Percentiles rank a stretch among this genome's conserved stretches.
Conservation (phyloP, 2,113 vertebrate genomes). For the Petaurus breviceps region DNA sequence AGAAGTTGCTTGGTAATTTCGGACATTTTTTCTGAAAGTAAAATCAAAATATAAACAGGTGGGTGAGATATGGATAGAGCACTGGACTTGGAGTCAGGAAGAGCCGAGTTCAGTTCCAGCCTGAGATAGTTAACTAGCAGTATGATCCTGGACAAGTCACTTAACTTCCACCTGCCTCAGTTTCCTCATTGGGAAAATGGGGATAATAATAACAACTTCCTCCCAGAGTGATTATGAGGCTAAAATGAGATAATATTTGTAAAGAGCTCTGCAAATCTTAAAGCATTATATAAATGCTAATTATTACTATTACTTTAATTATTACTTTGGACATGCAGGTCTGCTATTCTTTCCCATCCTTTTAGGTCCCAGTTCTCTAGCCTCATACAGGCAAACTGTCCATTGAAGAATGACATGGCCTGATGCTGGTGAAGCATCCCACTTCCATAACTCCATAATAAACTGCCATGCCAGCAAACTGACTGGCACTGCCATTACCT, state of each 20-base stretch:
- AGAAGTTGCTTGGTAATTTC: conserved; percentile 91
- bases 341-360: not conserved
- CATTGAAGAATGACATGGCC: not conserved
- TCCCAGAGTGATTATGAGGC: not conserved
- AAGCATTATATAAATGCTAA: not conserved
- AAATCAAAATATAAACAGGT: not conserved
- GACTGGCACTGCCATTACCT: conserved; percentile 81
- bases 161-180: not conserved
- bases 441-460: not conserved
- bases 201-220: not conserved
- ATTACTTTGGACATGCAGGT: not conserved
- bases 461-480: not conserved
- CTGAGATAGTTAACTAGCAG: not conserved
- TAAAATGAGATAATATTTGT: not conserved
- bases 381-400: not conserved
- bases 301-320: no score
- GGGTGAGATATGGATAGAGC: not conserved
- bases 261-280: not conserved
- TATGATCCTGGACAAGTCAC: not conserved
- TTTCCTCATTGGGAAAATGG: not conserved
- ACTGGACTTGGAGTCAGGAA: not conserved
- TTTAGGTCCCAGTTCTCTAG: not conserved
- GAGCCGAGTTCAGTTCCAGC: not conserved
- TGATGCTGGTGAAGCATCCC: not conserved
- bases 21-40: conserved; percentile 90